Base-by-base conservation (phyloP, 2,888 invertebrate genomes). In the Calliphora vomitoria region DNA sequence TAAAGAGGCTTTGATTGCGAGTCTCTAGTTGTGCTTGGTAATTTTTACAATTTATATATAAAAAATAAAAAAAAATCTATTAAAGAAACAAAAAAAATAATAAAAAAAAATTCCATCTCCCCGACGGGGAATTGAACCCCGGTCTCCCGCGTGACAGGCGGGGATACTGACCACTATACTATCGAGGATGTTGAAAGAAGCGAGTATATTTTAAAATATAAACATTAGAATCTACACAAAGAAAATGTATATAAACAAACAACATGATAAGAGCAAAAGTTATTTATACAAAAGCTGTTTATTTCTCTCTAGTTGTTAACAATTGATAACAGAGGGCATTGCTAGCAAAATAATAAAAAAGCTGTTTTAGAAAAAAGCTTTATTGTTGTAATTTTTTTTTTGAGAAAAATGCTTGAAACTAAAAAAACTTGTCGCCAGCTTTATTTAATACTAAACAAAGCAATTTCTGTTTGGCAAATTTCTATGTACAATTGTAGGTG, bases 101-200 rank as follows among this genome's bases (percentile, higher is more conserved):
- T 74, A 13, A 71, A 50, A 69, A 64, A 85, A 47, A n/a, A 3
- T 11, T 60, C 0, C 6, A 60, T 83, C 91, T 92, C 92, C 92
- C 92, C 92, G 92, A 92, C 92, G 92, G 92, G 92, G 92, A 92
- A 92, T 92, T 92, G 92, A 92, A 92, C 92, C 92, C 92, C 92
- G 92, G 92, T 92, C 92, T 92, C 92, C 92, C 92, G 92, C 92
- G 92, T 92, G 92, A 92, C 92, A 92, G 92, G 92, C 92, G 92
- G 92, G 92, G 92, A 92, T 92, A 92, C 92, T 91, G 86, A 92
- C 92, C 92, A 92, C 92, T 92, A 92, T 92, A 92, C 92, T 92
- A 92, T 92, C 92, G 92, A 92, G 92, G 92, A 92, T 85, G 47
- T 82, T 74, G 18, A 41, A 44, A 1, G 2, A 0, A 0, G 3